phyloP scores from a whole-genome alignment of 1,140 invertebrate genomes.

The Stegodyphus mimosarum region DNA sequence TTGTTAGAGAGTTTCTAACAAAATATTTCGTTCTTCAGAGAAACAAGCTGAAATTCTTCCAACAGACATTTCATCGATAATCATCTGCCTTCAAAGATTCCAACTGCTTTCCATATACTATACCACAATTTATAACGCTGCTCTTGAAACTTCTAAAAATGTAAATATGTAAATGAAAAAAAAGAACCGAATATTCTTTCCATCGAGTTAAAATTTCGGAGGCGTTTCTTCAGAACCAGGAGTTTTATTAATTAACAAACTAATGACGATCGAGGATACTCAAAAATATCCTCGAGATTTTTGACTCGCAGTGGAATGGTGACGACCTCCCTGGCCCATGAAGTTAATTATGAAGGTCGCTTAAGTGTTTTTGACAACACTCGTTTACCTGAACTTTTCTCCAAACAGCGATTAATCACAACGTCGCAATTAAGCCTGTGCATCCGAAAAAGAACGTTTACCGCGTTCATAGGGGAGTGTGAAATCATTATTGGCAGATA shows the following conservation, averaged over 20 bases:
- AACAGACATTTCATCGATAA: too few species aligned
- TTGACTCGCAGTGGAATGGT: neutral
- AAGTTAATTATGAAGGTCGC: conserved; percentile 39
- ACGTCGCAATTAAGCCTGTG: neutral
- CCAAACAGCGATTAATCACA: conserved; percentile 17
- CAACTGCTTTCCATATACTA: too few species aligned
- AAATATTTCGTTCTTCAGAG: too few species aligned
- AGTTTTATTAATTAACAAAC: conserved; percentile 30
- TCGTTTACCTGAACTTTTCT: conserved; percentile 25
- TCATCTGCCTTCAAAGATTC: too few species aligned
- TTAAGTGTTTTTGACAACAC: conserved; percentile 34
- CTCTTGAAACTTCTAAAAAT: too few species aligned
- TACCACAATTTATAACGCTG: too few species aligned
- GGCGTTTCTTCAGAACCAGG: too few species aligned
- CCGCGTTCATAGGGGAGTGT: neutral
- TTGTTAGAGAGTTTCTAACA: too few species aligned
- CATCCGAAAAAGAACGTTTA: conserved; percentile 16
- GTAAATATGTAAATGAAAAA: too few species aligned
- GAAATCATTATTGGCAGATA: conserved; percentile 15
- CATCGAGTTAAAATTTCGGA: too few species aligned
- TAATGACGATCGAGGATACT: conserved; percentile 1
- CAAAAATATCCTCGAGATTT: conserved; percentile 32
- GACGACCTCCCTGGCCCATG: neutral
- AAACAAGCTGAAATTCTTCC: too few species aligned
- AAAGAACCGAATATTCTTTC: too few species aligned